Evolutionary conservation across 2,888 invertebrate species (phyloP).

Genomic region (Coecobrya sp.): DNA sequence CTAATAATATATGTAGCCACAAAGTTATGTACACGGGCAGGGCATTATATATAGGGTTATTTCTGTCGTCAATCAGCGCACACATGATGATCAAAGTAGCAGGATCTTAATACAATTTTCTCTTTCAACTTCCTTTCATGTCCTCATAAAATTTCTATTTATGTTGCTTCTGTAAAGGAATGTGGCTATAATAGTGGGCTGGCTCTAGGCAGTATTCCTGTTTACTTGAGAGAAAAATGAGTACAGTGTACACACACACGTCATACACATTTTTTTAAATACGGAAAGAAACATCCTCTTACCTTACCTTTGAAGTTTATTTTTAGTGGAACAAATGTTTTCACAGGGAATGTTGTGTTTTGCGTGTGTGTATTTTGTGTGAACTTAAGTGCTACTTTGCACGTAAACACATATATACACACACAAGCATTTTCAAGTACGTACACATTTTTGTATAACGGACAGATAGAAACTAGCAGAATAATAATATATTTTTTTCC

Average conservation of each 20-base stretch:
- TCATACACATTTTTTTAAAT: neutral
- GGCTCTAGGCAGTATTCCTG: constrained; percentile 11
- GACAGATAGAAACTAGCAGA: too few relatives aligned
- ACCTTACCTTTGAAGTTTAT: neutral
- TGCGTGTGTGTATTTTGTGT: neutral
- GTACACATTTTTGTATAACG: too few relatives aligned
- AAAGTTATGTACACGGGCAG: neutral
- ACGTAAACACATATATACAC: neutral
- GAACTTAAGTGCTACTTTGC: constrained; percentile 4
- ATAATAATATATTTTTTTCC: too few relatives aligned
- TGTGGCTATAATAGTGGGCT: neutral
- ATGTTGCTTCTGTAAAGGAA: neutral
- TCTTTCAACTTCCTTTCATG: constrained; percentile 39
- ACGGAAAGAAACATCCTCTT: neutral
- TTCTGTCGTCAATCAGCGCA: constrained; percentile 56
- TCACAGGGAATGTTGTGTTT: neutral
- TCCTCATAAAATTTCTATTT: neutral
- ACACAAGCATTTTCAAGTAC: neutral
- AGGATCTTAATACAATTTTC: neutral
- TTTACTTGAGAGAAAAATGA: constrained; percentile 40
- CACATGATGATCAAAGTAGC: constrained; percentile 37
- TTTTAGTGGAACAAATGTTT: neutral
- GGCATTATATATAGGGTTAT: constrained; percentile 4
- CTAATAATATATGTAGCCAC: neutral
- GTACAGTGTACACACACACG: neutral